Evolutionary conservation across 1,140 invertebrate species (phyloP).

Genomic region (Drosophila auraria): DNA sequence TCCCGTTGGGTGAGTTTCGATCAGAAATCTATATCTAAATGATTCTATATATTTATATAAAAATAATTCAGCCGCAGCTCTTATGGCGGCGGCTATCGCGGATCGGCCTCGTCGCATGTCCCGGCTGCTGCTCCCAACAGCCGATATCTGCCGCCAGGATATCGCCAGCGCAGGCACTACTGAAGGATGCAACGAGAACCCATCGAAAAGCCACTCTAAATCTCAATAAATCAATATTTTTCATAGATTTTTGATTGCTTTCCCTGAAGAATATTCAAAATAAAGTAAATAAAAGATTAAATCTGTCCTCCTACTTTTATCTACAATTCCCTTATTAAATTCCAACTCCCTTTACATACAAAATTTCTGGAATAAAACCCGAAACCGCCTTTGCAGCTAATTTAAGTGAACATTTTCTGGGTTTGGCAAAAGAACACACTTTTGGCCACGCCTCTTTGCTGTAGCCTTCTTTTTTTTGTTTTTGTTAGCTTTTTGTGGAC

Average conservation of each 20-base stretch:
- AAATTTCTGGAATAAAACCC: neutral
- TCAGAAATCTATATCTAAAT: neutral
- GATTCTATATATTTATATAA: neutral
- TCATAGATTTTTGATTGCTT: neutral
- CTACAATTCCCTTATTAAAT: neutral
- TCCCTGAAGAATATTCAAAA: neutral
- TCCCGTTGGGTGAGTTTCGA: slow-evolving; percentile 22
- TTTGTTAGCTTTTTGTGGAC: slow-evolving; percentile 10
- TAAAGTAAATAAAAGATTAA: slow-evolving; percentile 1
- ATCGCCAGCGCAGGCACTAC: slow-evolving; percentile 71
- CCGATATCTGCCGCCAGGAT: slow-evolving; percentile 65
- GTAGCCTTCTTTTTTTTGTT: slow-evolving; percentile 31
- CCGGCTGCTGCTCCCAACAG: slow-evolving; percentile 40
- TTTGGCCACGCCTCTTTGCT: slow-evolving; percentile 58
- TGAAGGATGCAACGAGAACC: slow-evolving; percentile 11
- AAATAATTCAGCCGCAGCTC: slow-evolving; percentile 29
- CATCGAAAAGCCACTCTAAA: neutral
- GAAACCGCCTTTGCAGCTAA: slow-evolving; percentile 33
- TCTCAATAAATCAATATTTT: neutral
- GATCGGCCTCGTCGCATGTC: slow-evolving; percentile 46
- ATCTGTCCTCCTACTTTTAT: no score
- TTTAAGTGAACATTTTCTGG: slow-evolving; percentile 41
- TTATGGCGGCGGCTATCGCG: slow-evolving; percentile 58
- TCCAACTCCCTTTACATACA: no score
- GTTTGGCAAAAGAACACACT: slow-evolving; percentile 32